phyloP scores from a whole-genome alignment of 2,888 invertebrate genomes.

The Anticlea derivata region DNA sequence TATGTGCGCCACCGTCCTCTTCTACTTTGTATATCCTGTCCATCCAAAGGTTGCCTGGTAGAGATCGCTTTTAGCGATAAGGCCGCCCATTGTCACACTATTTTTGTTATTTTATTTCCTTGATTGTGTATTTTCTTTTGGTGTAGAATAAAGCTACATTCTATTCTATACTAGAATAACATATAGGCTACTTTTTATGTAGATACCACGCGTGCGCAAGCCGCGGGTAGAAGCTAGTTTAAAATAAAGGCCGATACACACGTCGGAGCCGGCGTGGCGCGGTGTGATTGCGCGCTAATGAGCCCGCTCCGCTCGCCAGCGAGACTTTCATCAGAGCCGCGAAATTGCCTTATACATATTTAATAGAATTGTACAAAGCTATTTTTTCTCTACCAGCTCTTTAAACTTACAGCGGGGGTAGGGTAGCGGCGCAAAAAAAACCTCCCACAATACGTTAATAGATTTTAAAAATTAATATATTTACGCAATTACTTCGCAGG shows the following conservation, averaged over 20 bases:
- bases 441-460: constrained; percentile 69
- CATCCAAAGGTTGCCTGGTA: too few relatives aligned
- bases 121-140: too few relatives aligned
- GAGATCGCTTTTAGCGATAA: too few relatives aligned
- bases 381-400: constrained; percentile 64
- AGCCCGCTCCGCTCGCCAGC: constrained; percentile 35
- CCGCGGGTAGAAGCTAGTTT: too few relatives aligned
- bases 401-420: constrained; percentile 51
- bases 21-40: too few relatives aligned
- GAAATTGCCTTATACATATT: constrained; percentile 77
- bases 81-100: too few relatives aligned
- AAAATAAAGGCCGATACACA: constrained; percentile 26
- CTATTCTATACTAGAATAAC: too few relatives aligned
- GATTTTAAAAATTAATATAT: constrained; percentile 77
- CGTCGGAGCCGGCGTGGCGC: constrained; percentile 1
- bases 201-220: too few relatives aligned
- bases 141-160: too few relatives aligned
- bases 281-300: constrained; percentile 59
- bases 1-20: too few relatives aligned
- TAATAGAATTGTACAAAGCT: constrained; percentile 78
- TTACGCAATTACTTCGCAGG: constrained; percentile 66
- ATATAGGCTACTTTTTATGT: too few relatives aligned
- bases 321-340: constrained; percentile 50
- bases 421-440: constrained; percentile 18
- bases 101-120: too few relatives aligned